A percentile compares a stretch with the other conserved stretches of the same genome.
Evolutionary conservation across 2,888 invertebrate species (phyloP).

Genomic region (Dolichopus griseipennis): DNA sequence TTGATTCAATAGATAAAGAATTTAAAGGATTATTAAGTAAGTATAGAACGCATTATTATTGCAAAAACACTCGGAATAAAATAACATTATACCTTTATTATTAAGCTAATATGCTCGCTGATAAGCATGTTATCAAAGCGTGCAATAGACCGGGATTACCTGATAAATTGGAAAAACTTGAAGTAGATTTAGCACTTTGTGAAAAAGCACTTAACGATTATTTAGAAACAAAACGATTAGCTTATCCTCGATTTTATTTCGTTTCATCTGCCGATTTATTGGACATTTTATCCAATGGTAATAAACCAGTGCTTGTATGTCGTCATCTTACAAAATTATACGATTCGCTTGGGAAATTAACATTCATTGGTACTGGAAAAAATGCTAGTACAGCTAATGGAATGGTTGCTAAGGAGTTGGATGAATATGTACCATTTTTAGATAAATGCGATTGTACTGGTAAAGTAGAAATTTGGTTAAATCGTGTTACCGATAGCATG

Average conservation of each 20-base stretch:
- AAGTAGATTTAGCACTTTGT: slow-evolving; percentile 65
- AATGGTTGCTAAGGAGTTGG: slow-evolving; percentile 82
- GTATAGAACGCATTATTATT: neutral
- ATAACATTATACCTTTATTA: neutral
- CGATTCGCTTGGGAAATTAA: slow-evolving; percentile 75
- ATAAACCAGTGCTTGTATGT: slow-evolving; percentile 69
- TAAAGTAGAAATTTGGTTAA: slow-evolving; percentile 87
- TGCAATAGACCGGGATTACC: slow-evolving; percentile 69
- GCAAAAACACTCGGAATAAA: too few species aligned
- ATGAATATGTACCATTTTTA: slow-evolving; percentile 56
- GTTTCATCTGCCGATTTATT: slow-evolving; percentile 88
- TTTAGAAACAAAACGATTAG: slow-evolving; percentile 85
- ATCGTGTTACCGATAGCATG: slow-evolving; percentile 78
- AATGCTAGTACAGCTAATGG: slow-evolving; percentile 57
- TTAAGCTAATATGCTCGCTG: slow-evolving; percentile 53
- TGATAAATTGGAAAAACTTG: slow-evolving; percentile 66
- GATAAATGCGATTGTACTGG: slow-evolving; percentile 76
- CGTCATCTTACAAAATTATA: slow-evolving; percentile 85
- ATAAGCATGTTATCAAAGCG: slow-evolving; percentile 76
- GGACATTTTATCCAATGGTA: slow-evolving; percentile 70
- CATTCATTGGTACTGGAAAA: slow-evolving; percentile 50
- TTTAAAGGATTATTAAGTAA: slow-evolving; percentile 55
- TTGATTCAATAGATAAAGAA: slow-evolving; percentile 74
- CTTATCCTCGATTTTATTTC: slow-evolving; percentile 93
- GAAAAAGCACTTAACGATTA: slow-evolving; percentile 93